Evolutionary conservation across 2,888 invertebrate species (phyloP), one percentile per base, ranked within the genome.

Genomic region (Meliscaeva auricollis): DNA sequence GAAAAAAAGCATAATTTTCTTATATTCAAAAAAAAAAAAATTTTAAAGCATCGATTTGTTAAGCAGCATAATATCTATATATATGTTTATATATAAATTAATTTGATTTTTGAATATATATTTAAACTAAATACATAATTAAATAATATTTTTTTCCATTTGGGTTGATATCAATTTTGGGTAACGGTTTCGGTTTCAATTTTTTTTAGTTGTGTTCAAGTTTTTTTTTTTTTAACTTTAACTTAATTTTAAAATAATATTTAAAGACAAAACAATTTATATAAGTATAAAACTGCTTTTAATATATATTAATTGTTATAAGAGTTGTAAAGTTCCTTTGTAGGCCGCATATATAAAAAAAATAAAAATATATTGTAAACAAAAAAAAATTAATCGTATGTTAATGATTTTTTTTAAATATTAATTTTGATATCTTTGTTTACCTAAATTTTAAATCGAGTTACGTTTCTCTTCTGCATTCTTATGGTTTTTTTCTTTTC

Each of bases 251-350:
- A 4, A 15, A 60, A 41, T 41, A 56, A 20, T 58, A 58, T 44
- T 56, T 54, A 72, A 30, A 52, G 13, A 68, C 62, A 44, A 72
- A 75, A 68, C 50, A 50, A 80, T 76, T 26, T 75, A 75, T 69
- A 60, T 54, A 80, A 60, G 78, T 73, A 76, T 70, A 20, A 78
- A 76, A 82, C 62, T 79, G 82, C 82, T 87, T 85, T 85, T 76
- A 74, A 77, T 77, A 77, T 80, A 80, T 85, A 77, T 74, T 87
- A 68, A 79, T 87, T 87, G 77, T 75, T 76, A 83, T 72, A 77
- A 68, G 76, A 85, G 72, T 81, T 85, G 85, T 81, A 73, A 81
- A 80, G 80, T 77, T 85, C 81, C 76, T 81, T 85, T 73, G 85
- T 85, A 85, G 81, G 85, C 73, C 81, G 85, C 85, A 85, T 85